Evolutionary conservation across 1,140 invertebrate genomes (phyloP).

Genomic region (Bombus breviceps): DNA sequence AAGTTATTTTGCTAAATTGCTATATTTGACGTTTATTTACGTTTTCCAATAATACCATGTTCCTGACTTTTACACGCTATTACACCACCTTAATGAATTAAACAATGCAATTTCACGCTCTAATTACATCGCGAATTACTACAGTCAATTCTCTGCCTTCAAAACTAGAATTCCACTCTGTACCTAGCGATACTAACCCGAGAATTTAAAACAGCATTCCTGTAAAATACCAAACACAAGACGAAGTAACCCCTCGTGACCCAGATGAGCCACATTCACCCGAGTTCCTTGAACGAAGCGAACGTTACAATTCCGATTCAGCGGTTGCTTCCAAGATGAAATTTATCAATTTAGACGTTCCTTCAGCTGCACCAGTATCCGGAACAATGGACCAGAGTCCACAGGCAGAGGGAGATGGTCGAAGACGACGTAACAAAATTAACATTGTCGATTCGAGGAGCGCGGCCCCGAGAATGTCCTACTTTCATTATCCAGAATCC

Average conservation of each 20-base stretch:
- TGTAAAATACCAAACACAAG: not conserved
- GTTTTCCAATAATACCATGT: not conserved
- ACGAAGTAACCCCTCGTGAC: slow-evolving; percentile 3
- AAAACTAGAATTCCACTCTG: not conserved
- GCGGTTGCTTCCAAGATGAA: not conserved
- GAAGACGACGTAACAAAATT: slow-evolving; percentile 38
- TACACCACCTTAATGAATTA: not conserved
- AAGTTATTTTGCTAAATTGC: not conserved
- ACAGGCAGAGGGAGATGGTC: not conserved
- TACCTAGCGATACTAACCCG: not conserved
- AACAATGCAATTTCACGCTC: not conserved
- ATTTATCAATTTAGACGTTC: slow-evolving; percentile 28
- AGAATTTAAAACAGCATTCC: not conserved
- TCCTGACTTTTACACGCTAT: not conserved
- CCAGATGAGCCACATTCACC: not conserved
- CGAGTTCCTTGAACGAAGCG: not conserved
- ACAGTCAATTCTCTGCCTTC: not conserved
- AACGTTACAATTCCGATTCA: slow-evolving; percentile 24
- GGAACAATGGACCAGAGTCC: slow-evolving; percentile 4
- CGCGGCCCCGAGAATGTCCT: slow-evolving; percentile 1
- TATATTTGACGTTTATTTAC: not conserved
- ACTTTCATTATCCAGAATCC: slow-evolving; percentile 43
- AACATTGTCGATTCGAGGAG: slow-evolving; percentile 31
- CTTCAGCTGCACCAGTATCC: not conserved
- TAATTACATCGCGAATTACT: not conserved